Conservation (phyloP, 1,140 invertebrate species). For the Drosophila arizonae region DNA sequence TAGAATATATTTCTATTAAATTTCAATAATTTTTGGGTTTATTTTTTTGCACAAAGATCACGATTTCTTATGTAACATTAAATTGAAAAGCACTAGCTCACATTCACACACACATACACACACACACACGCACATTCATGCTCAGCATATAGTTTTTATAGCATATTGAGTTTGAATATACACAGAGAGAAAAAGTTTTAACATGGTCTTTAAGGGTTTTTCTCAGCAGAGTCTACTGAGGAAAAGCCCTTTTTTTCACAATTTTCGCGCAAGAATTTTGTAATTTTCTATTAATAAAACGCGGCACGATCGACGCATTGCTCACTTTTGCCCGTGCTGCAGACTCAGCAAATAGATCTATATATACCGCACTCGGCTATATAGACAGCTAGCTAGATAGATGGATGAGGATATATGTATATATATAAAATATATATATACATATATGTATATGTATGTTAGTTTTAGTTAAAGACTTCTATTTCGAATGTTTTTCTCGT, state of each 20-base stretch:
- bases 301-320: conserved; percentile 70
- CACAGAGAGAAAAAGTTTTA: neutral
- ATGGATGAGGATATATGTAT: conserved; percentile 25
- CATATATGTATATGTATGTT: conserved; percentile 52
- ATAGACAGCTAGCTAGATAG: conserved; percentile 68
- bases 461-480: conserved; percentile 70
- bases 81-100: conserved; percentile 19
- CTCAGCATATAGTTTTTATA: conserved; percentile 13
- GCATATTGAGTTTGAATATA: neutral
- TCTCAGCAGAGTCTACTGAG: conserved; percentile 7
- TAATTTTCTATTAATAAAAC: conserved; percentile 76
- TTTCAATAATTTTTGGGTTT: conserved; percentile 19
- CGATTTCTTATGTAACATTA: conserved; percentile 70
- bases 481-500: conserved; percentile 76
- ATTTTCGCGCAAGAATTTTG: conserved; percentile 67
- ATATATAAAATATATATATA: conserved; percentile 22
- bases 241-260: conserved; percentile 59
- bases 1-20: neutral
- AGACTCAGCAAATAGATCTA: conserved; percentile 73
- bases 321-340: conserved; percentile 74
- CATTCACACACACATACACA: conserved; percentile 12
- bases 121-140: conserved; percentile 15
- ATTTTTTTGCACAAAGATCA: conserved; percentile 64
- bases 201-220: conserved; percentile 3
- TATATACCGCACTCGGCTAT: conserved; percentile 65